Evolutionary conservation across 2,888 invertebrate genomes (phyloP).

Genomic region (Selenia dentaria): DNA sequence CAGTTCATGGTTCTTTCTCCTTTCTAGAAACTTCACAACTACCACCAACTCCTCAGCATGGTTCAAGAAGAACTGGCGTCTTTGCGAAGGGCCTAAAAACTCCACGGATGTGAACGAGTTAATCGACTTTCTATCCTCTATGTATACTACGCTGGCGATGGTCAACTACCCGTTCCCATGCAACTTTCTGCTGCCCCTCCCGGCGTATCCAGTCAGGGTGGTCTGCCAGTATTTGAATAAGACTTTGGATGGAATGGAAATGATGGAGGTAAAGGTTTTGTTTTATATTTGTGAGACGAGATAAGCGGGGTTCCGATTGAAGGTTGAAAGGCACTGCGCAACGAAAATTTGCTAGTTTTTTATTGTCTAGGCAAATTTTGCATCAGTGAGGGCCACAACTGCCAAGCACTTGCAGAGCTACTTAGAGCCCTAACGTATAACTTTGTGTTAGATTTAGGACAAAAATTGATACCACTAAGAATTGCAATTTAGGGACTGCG

Average conservation of each 20-base stretch:
- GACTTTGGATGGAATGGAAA: slow-evolving; percentile 68
- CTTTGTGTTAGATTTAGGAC: too few species aligned
- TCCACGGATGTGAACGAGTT: slow-evolving; percentile 69
- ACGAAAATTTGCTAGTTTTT: too few species aligned
- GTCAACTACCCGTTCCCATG: slow-evolving; percentile 97
- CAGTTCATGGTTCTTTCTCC: too few species aligned
- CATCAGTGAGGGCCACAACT: too few species aligned
- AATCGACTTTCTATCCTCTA: slow-evolving; percentile 88
- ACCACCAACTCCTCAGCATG: slow-evolving; percentile 88
- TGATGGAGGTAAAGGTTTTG: slow-evolving; percentile 75
- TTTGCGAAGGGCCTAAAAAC: slow-evolving; percentile 89
- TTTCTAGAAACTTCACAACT: slow-evolving; percentile 73
- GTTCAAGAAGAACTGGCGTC: slow-evolving; percentile 89
- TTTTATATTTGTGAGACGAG: too few species aligned
- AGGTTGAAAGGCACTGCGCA: too few species aligned
- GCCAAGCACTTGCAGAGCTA: too few species aligned
- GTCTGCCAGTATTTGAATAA: slow-evolving; percentile 84
- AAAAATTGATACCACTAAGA: too few species aligned
- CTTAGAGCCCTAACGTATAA: too few species aligned
- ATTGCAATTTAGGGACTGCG: too few species aligned
- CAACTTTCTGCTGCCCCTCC: slow-evolving; percentile 92
- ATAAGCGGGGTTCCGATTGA: too few species aligned
- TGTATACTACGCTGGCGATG: slow-evolving; percentile 95
- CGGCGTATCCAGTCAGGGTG: slow-evolving; percentile 91
- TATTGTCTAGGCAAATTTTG: too few species aligned